phyloP scores from a whole-genome alignment of 1,140 invertebrate species.

The Sarcophaga bullata region DNA sequence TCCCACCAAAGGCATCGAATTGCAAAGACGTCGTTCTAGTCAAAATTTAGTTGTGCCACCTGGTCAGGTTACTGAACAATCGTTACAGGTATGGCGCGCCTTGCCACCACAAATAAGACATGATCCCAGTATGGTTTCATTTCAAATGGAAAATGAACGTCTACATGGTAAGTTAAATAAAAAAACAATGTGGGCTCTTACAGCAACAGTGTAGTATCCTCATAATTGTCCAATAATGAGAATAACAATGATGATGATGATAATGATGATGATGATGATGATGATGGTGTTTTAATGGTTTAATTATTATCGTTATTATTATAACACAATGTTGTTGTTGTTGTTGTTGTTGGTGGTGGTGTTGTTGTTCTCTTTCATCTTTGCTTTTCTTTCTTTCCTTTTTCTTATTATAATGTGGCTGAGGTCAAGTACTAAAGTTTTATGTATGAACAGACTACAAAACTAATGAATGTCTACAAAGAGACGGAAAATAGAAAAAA shows the following conservation, averaged over 20 bases:
- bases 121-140: slow-evolving; percentile 72
- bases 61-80: slow-evolving; percentile 70
- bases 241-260: not conserved
- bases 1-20: slow-evolving; percentile 36
- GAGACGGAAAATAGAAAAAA: not conserved
- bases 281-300: not conserved
- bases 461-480: not conserved
- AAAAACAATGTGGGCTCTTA: too few species aligned
- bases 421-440: not conserved
- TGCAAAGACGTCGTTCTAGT: slow-evolving; percentile 43
- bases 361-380: too few species aligned
- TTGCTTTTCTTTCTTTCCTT: too few species aligned
- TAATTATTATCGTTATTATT: not conserved
- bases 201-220: too few species aligned
- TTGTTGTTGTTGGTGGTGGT: not conserved
- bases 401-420: too few species aligned
- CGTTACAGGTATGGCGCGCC: slow-evolving; percentile 71
- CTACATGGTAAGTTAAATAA: slow-evolving; percentile 64
- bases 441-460: not conserved
- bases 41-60: slow-evolving; percentile 44
- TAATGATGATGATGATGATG: not conserved
- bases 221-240: not conserved
- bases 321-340: too few species aligned
- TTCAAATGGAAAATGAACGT: slow-evolving; percentile 72
- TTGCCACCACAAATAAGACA: slow-evolving; percentile 72